Evolutionary conservation across 1,140 invertebrate genomes (phyloP), one percentile per base, ranked within the genome.

Genomic region (Brachionus angularis): DNA sequence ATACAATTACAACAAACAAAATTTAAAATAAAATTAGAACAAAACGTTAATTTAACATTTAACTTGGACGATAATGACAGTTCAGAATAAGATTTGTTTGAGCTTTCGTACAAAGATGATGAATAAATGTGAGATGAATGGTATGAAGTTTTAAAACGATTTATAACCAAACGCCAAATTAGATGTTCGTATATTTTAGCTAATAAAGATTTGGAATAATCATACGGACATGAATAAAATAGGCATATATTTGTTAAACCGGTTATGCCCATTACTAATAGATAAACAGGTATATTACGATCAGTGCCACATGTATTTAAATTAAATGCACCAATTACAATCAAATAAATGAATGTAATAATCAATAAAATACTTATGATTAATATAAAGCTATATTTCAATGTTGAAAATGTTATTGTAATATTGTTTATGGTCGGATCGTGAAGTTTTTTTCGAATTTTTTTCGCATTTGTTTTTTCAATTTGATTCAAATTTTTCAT

Each of bases 101-200:
- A 39, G 25, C 39, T 58, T 39, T 58, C 53, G 10, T 58, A 58
- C 3, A 58, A 23, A 14, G 53, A 58, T 23, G 33, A 5, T 21
- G 33, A 36, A 14, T 21, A 3, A 21, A 23, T 3, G 12, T 58
- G 21, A 2, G 53, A 36, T 4, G 39, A 39, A 39, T 23, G 39
- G 3, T 39, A 36, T 0, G 53, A 58, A 23, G 33, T 34, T 33
- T 10, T 58, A 25, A 36, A 58, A 18, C 53, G 53, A 21, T 58
- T 58, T 39, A 58, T 36, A 5, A 58, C 12, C 10, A 58, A 36
- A 58, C 53, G 53, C 53, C 53, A 58, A 23, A 58, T 39, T 12
- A 58, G 53, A 58, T 58, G 53, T 58, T 58, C 53, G 25, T 58
- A 58, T 34, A 58, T 58, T 25, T 39, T 58, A 21, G 53, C 33